These are phyloP conservation scores for Pungitius pungitius DNA, from an alignment of 2,113 vertebrate species.

Conservation along the genomic window DNA sequence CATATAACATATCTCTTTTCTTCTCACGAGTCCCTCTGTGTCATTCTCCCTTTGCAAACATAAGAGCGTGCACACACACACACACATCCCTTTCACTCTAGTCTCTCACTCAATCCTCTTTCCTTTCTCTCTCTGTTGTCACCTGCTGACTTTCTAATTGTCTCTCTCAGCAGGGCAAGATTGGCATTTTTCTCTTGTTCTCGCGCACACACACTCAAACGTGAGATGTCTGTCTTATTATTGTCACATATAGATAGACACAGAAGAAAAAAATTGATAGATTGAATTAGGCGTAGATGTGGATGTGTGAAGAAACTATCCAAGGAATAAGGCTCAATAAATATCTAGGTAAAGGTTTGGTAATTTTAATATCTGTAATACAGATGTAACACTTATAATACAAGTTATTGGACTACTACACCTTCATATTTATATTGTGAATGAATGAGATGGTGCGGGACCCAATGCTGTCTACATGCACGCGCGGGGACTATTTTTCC, in stretches of 20 bases:
- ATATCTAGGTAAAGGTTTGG: neutral
- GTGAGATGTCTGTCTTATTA: constrained; percentile 16
- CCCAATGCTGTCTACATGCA: too few relatives aligned
- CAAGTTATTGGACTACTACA: too few relatives aligned
- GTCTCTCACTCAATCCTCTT: neutral
- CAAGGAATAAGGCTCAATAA: neutral
- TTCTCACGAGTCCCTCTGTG: neutral
- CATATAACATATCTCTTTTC: constrained; percentile 1
- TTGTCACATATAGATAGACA: neutral
- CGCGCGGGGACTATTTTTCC: too few relatives aligned
- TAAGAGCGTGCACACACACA: neutral
- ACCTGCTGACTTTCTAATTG: neutral
- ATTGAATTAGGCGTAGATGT: neutral
- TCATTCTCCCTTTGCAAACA: neutral
- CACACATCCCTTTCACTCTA: neutral
- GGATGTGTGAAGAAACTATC: constrained; percentile 1
- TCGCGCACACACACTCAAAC: neutral
- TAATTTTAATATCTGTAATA: neutral
- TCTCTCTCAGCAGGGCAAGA: constrained; percentile 19
- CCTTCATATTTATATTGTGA: too few relatives aligned
- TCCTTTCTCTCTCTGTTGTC: neutral
- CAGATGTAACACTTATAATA: neutral
- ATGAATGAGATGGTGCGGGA: too few relatives aligned
- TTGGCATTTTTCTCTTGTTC: neutral
- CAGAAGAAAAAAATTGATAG: neutral